Evolutionary conservation across 2,113 vertebrate genomes (phyloP), one percentile per base, ranked within the genome.

Genomic region (Megatriorchis doriae): DNA sequence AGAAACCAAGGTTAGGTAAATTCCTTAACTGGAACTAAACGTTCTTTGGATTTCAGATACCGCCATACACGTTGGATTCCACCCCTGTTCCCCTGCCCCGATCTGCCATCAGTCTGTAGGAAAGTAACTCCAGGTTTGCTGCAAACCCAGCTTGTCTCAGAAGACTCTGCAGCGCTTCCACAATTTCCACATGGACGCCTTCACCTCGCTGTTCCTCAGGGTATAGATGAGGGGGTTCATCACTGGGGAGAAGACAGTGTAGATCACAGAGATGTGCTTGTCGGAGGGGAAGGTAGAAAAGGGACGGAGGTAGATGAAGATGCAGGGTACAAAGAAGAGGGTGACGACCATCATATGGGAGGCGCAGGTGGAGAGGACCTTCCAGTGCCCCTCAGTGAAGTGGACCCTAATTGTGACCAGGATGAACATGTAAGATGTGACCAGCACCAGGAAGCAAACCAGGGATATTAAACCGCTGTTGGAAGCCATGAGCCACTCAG

Each of bases 401-500:
- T 6, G 62, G 10, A 58, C 70, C 63, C 58, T 47, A 26, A 98
- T 2, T 4, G 91, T 92, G 71, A 48, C 53, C 72, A 98, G 78
- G 63, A 98, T 97, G 70, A 95, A 70, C 0, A 0, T 14, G 17
- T 98, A 98, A 29, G 97, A 98, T 25, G 68, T 45, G 42, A 97
- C n/a, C 45, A 98, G 85, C n/a, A 97, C 36, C 20, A 97, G 38
- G 91, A 98, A 97, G 77, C 95, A 97, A 34, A 19, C 29, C 36
- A 98, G 83, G n/a, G 88, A 95, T 17, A 98, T 88, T 6, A 97
- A 78, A 32, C 96, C 95, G 0, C 96, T 97, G 81, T 96, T 97
- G 94, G 92, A 96, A 48, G 81, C 90, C 77, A 97, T 91, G 63
- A 97, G 96, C 75, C 96, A 85, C 85, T 97, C 89, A 2, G 62